Base-by-base conservation (phyloP, 2,113 vertebrate species). In the Diadophis punctatus region DNA sequence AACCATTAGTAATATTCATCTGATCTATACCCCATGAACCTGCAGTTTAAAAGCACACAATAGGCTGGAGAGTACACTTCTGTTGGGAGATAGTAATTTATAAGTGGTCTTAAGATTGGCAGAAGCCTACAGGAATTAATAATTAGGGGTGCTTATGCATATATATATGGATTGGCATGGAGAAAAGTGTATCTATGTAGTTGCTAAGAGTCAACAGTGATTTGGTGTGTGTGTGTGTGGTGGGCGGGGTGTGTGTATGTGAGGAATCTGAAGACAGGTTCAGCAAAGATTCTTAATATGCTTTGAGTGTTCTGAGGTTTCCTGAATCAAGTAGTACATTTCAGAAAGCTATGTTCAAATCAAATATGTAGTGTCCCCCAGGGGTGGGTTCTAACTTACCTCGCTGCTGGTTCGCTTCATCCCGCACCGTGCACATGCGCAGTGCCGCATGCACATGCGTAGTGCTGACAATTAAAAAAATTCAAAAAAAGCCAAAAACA, bases 281-380 rank as follows among this genome's bases (percentile, higher is more conserved):
- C 92, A 95, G 89, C 92, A 94, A n/a, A 93, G 88, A 63, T 91
- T 92, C 93, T 93, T 94, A 90, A 93, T 95, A 58, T 95, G 93
- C 93, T 94, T 91, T 94, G 90, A 87, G 93, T 96, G 93, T 94
- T 93, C 53, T 84, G 94, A 86, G 95, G 58, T 49, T 93, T 92
- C 58, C 0, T 0, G 92, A 93, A 91, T 93, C 95, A 94, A 95
- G 60, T 90, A 94, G 88, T 95, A 91, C 90, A 80, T 94, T 91
- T 0, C 55, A 95, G 93, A 96, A 94, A 95, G 93, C 91, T 95
- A 95, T 92, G 92, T 95, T 94, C 92, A 97, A 95, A 97, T 97
- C 95, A 96, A 94, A 94, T 94, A 92, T 95, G 93, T 95, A 95
- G 96, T 96, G 95, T 96, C 46, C 93, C 94, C n/a, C n/a, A n/a